Evolutionary conservation across 2,113 vertebrate genomes (phyloP), one percentile per base, ranked within the genome.

Genomic region (Brachionichthys hirsutus): DNA sequence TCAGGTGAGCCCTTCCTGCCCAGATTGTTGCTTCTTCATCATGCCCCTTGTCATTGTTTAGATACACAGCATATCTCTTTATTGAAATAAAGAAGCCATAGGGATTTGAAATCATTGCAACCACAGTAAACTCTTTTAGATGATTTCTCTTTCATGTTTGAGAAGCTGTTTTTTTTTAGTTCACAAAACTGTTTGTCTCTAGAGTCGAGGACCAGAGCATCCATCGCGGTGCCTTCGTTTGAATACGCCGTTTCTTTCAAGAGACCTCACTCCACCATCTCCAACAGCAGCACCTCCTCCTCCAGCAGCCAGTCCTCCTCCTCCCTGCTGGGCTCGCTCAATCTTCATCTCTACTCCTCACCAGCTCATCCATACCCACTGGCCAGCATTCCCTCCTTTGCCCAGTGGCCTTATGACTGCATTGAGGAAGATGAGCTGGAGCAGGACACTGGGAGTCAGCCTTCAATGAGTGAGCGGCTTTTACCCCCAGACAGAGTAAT

Each of bases 211-310:
- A 83, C 75, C 12, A 83, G 83, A 20, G 90, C 90, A 0, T 88
- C 91, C 43, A 77, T 89, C 1, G 86, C 87, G 0, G 88, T 89
- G 51, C 77, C 92, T 34, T 89, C 88, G 0, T 89, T 86, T 56
- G 91, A 93, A 41, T 87, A 92, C 50, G 77, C 69, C 35, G 54
- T 83, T 1, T 88, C 91, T 0, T 90, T 92, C 65, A 94, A 94
- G 80, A 89, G 93, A 30, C 93, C 91, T 0, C 92, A 93, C 80
- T 94, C 92, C 63, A 93, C 92, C 40, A 91, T 94, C 87, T 93
- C 93, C 49, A 93, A 91, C 87, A 92, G 92, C 87, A 94, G 93
- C 87, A 93, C 90, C 4, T 92, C 93, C 12, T 93, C 93, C 40
- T 94, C 93, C 56, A 86, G 92, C 78, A 92, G 92, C 84, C 91